phyloP scores from a whole-genome alignment of 2,888 invertebrate genomes.

The Rhingia campestris region DNA sequence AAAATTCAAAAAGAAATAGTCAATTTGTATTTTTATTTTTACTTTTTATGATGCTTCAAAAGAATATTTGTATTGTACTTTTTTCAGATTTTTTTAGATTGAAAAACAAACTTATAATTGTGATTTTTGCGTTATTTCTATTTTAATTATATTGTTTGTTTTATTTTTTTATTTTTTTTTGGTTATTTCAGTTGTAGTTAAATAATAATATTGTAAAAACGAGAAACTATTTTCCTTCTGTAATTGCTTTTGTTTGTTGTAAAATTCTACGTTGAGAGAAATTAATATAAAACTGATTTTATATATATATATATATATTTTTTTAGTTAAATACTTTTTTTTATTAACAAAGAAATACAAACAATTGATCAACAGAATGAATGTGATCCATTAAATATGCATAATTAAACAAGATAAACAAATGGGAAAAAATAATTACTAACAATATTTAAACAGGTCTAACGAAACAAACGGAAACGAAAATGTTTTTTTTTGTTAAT shows the following conservation, averaged over 20 bases:
- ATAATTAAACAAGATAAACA: constrained; percentile 39
- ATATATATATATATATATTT: background rate
- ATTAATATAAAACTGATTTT: background rate
- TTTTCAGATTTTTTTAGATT: constrained; percentile 62
- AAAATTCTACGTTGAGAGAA: constrained; percentile 42
- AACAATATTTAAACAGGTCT: constrained; percentile 57
- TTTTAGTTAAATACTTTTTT: constrained; percentile 17
- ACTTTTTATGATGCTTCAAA: constrained; percentile 43
- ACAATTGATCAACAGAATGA: constrained; percentile 37
- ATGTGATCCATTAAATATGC: constrained; percentile 16
- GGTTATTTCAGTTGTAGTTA: constrained; percentile 35
- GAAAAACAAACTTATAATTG: constrained; percentile 41
- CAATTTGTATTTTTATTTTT: constrained; percentile 8
- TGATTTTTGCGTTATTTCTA: constrained; percentile 41
- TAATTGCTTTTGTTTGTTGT: constrained; percentile 7
- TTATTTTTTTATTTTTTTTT: constrained; percentile 22
- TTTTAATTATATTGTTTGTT: constrained; percentile 16
- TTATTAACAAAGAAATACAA: constrained; percentile 49
- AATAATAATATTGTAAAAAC: constrained; percentile 53
- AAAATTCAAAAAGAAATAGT: constrained; percentile 20
- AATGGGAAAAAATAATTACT: constrained; percentile 18
- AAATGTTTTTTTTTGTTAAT: constrained; percentile 24
- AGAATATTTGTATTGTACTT: constrained; percentile 69
- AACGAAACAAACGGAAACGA: constrained; percentile 54
- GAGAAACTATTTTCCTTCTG: constrained; percentile 49